These are phyloP conservation scores for Hydraecia micacea DNA, from an alignment of 2,888 invertebrate genomes.

Conservation along the genomic window DNA sequence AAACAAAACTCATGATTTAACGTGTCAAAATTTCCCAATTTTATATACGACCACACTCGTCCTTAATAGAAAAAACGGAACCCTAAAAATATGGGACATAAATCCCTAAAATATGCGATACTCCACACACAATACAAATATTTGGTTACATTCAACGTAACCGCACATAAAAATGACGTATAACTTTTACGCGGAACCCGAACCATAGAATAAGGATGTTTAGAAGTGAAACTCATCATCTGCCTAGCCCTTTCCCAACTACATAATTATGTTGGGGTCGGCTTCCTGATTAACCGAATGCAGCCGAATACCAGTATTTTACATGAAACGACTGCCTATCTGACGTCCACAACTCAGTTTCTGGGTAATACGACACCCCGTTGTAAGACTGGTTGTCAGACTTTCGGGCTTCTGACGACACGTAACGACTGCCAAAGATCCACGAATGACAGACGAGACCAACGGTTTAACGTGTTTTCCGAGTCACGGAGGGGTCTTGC, in stretches of 20 bases:
- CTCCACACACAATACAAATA: slow-evolving; percentile 85
- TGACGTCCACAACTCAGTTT: background rate
- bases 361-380: background rate
- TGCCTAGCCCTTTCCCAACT: background rate
- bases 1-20: slow-evolving; percentile 24
- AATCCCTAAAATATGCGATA: slow-evolving; percentile 79
- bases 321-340: too few species aligned
- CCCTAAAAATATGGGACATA: too few species aligned
- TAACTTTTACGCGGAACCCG: slow-evolving; percentile 67
- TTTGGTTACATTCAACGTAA: slow-evolving; percentile 78
- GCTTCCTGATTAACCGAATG: background rate
- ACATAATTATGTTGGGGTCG: background rate
- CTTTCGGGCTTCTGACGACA: background rate
- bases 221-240: background rate
- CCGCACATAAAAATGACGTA: slow-evolving; percentile 85
- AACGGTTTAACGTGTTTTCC: too few species aligned
- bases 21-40: slow-evolving; percentile 54
- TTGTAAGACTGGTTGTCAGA: background rate
- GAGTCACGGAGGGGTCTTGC: too few species aligned
- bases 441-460: too few species aligned
- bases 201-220: slow-evolving; percentile 10
- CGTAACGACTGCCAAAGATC: too few species aligned
- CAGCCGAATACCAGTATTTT: background rate
- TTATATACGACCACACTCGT: slow-evolving; percentile 66
- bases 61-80: slow-evolving; percentile 79